Evolutionary conservation across 2,113 vertebrate species (phyloP), one percentile per base, ranked within the genome.

Genomic region (Micronisus gabar): DNA sequence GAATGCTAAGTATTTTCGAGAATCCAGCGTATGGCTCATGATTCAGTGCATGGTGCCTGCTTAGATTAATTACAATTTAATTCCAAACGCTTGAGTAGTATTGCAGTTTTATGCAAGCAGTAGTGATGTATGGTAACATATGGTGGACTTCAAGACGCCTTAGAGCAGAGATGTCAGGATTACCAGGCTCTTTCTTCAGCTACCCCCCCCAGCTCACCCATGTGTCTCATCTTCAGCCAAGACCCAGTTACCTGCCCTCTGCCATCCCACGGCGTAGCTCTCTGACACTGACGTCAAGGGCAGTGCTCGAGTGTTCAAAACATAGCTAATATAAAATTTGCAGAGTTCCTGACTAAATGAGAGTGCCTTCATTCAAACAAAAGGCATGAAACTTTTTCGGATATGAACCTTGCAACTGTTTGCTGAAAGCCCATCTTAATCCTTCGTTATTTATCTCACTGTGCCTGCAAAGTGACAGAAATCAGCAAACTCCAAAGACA

Each of bases 41-140:
- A 88, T 55, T 36, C 23, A 81, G 40, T 12, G 36, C 8, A 6
- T 21, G 15, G 10, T 16, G 25, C 13, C 79, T 93, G 78, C 59
- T 90, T 87, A 65, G 56, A 76, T 86, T 83, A 96, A 95, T 78
- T 82, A 41, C 26, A 47, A 56, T 71, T 91, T 93, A n/a, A 84
- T 90, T 88, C 18, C 55, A 90, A 88, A 86, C 32, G 22, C 15
- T 72, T 56, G 21, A 87, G 67, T 82, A 78, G 48, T 40, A 55
- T 62, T 66, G 81, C 20, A 72, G 25, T 36, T 83, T 55, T 70
- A 79, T 66, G 65, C 30, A 86, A 84, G 25, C 43, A 75, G 13
- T 12, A 67, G 38, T 55, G 41, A 88, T 45, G 10, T 47, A 53
- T 12, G 6, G 38, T 41, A 22, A 25, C 3, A 1, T 36, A n/a